These are phyloP conservation scores for Coenonympha glycerion DNA, from an alignment of 2,888 invertebrate species.

Conservation along the genomic window DNA sequence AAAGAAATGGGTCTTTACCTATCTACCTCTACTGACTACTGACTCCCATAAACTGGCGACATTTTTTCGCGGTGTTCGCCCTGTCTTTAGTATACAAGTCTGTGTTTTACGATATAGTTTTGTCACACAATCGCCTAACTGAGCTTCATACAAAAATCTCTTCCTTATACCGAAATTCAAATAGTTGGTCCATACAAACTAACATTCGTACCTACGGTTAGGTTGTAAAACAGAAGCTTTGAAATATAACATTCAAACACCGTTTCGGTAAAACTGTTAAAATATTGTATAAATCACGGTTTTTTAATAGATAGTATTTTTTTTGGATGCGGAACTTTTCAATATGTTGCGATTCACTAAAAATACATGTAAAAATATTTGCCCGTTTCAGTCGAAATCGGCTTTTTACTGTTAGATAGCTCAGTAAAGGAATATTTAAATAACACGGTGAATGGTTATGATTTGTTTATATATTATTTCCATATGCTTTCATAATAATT, in stretches of 20 bases:
- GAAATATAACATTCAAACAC: not conserved
- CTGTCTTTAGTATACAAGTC: no score
- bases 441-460: not conserved
- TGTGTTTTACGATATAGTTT: no score
- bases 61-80: no score
- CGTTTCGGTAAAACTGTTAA: not conserved
- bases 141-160: no score
- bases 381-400: not conserved
- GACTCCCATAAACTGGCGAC: no score
- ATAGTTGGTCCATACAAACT: no score
- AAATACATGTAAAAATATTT: not conserved
- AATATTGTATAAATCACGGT: constrained; percentile 1
- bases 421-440: not conserved
- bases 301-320: not conserved
- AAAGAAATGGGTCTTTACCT: no score
- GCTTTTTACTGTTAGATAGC: constrained; percentile 1
- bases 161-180: no score
- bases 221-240: no score
- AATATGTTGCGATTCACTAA: not conserved
- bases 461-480: not conserved
- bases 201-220: no score
- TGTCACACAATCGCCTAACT: no score
- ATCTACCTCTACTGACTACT: no score
- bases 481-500: not conserved
- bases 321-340: not conserved